Base-by-base conservation (phyloP, 2,888 invertebrate species). In the Scaptomyza parva region DNA sequence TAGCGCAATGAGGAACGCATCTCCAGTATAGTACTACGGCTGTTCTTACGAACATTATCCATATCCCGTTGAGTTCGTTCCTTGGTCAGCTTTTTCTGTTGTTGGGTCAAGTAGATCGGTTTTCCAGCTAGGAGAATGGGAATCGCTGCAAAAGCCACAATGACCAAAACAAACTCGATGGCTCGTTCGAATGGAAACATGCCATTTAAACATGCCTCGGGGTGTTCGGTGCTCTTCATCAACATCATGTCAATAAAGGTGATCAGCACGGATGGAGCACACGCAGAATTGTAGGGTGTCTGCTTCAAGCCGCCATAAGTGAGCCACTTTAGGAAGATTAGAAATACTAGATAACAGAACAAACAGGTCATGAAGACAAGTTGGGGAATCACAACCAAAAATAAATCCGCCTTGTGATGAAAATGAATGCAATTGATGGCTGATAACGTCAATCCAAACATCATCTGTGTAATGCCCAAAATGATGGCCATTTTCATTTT, bases 401-500 rank as follows among this genome's bases (percentile, higher is more conserved):
- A 66, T 58, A 96, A 93, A 63, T 94, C 94, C 61, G 93, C 92
- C 75, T 93, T 93, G 62, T 93, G 94, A 69, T 93, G 93, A 92
- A 95, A 95, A 91, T 95, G 93, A 40, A 95, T 93, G 89, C 94
- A 95, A 90, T 96, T 96, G 63, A 94, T 92, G 41, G 95, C 95
- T 78, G 95, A 95, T 90, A 98, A 94, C 84, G 94, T 92, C 5
- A 98, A 95, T 61, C 99, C 98, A 90, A 98, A 97, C 73, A 97
- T 94, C 99, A 99, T 99, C 92, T 99, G 99, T 9, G 94, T 84
- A 2, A 99, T 96, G 41, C 98, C 99, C 86, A 99, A 94, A 58
- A 98, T 96, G 60, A 99, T 96, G 54, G 98, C 98, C 79, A 98
- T 92, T 90, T 97, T 97, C 98, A 98, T 99, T 93, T 99, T 99